Percentiles rank a stretch among this genome's conserved stretches.
Conservation (phyloP, 2,888 invertebrate genomes). For the Caradrina clavipalpis region DNA sequence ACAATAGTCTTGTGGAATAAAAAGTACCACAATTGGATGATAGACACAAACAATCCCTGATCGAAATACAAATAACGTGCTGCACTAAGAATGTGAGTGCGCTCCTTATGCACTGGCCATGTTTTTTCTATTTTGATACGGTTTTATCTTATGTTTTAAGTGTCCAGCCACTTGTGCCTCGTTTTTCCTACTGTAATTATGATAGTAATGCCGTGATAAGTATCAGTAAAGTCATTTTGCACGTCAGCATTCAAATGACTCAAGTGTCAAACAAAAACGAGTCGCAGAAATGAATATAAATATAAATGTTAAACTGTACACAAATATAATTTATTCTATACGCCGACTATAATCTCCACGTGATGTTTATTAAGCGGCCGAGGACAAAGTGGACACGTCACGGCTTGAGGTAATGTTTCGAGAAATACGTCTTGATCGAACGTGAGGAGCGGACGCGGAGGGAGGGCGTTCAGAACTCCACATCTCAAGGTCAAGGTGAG, state of each 20-base stretch:
- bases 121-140: neutral
- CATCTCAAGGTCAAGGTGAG: constrained; percentile 49
- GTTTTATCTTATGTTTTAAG: neutral
- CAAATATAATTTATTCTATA: constrained; percentile 42
- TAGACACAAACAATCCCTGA: constrained; percentile 23
- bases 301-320: constrained; percentile 24
- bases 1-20: constrained; percentile 32
- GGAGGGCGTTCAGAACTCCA: constrained; percentile 10
- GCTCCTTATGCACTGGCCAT: constrained; percentile 4
- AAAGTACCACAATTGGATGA: constrained; percentile 19
- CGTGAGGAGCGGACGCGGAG: constrained; percentile 2
- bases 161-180: neutral
- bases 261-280: constrained; percentile 15
- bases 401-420: constrained; percentile 29
- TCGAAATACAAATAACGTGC: constrained; percentile 29
- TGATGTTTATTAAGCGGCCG: constrained; percentile 51
- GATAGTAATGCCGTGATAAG: constrained; percentile 20
- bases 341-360: constrained; percentile 28
- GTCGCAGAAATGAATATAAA: constrained; percentile 8
- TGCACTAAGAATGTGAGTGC: constrained; percentile 21
- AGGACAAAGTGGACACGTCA: constrained; percentile 50
- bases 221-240: constrained; percentile 22
- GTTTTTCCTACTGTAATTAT: constrained; percentile 11
- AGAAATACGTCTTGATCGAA: constrained; percentile 34
- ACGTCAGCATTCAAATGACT: constrained; percentile 27